phyloP scores from a whole-genome alignment of 2,888 invertebrate species.

The Ophraella communa region DNA sequence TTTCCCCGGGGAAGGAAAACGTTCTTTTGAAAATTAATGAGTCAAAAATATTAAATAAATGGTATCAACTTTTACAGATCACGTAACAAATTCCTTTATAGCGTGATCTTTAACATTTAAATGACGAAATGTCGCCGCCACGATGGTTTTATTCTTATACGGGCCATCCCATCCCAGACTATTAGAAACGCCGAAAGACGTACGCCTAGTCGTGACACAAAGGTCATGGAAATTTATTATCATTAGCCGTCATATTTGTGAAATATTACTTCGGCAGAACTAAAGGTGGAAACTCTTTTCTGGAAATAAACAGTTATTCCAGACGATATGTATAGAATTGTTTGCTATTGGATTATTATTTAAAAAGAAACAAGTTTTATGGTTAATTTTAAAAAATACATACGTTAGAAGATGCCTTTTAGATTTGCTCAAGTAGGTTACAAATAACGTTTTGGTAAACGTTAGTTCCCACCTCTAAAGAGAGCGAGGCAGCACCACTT shows the following conservation, averaged over 20 bases:
- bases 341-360: too few relatives aligned
- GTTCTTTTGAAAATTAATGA: constrained; percentile 49
- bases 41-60: constrained; percentile 53
- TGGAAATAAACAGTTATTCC: neutral
- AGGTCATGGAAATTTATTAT: constrained; percentile 50
- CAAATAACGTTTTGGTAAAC: too few relatives aligned
- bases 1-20: neutral
- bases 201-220: constrained; percentile 43
- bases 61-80: constrained; percentile 56
- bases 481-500: constrained; percentile 11
- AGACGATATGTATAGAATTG: neutral
- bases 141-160: constrained; percentile 47
- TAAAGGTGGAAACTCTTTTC: neutral
- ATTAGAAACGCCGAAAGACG: constrained; percentile 34
- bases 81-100: constrained; percentile 51
- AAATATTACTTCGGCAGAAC: constrained; percentile 25
- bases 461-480: neutral
- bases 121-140: constrained; percentile 57
- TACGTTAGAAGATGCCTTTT: too few relatives aligned
- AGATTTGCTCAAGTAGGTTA: too few relatives aligned
- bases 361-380: too few relatives aligned
- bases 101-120: constrained; percentile 56
- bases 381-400: too few relatives aligned
- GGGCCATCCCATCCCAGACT: constrained; percentile 7
- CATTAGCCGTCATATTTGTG: constrained; percentile 46